Percentiles rank a stretch among this genome's conserved stretches.
Conservation (phyloP, 2,113 vertebrate genomes). For the Drymodes brunneopygia region DNA sequence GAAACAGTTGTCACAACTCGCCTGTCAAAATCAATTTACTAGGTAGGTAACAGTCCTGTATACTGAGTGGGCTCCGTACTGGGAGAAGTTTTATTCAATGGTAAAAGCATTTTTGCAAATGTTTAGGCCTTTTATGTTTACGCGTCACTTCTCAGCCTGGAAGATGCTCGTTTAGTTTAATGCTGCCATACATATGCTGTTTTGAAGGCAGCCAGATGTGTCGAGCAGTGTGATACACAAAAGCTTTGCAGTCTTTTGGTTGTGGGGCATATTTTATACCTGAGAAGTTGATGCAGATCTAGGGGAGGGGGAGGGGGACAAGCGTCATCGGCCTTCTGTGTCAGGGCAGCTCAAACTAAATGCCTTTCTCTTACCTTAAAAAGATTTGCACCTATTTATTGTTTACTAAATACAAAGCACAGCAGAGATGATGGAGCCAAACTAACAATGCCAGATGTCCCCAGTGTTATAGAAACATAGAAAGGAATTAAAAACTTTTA, state of each 20-base stretch:
- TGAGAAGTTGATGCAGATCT: neutral
- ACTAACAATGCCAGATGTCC: neutral
- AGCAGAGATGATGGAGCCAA: neutral
- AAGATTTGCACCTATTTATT: neutral
- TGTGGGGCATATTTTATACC: neutral
- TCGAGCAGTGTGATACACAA: neutral
- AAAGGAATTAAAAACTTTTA: neutral
- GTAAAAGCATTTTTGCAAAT: neutral
- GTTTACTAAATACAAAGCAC: neutral
- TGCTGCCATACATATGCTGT: neutral
- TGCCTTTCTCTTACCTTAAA: neutral
- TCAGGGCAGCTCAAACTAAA: neutral
- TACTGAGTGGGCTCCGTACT: neutral
- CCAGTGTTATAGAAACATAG: neutral
- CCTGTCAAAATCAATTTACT: conserved; percentile 9
- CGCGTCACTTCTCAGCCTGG: neutral
- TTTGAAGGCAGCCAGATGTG: neutral
- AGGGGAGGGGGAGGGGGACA: neutral
- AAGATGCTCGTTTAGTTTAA: neutral
- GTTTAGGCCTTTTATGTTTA: conserved; percentile 9
- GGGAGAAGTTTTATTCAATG: neutral
- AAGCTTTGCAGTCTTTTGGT: neutral
- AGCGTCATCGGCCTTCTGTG: neutral
- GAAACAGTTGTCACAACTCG: conserved; percentile 7
- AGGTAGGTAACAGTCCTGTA: neutral